Evolutionary conservation across 2,113 vertebrate genomes (phyloP).

Genomic region (Eubucco bourcierii): DNA sequence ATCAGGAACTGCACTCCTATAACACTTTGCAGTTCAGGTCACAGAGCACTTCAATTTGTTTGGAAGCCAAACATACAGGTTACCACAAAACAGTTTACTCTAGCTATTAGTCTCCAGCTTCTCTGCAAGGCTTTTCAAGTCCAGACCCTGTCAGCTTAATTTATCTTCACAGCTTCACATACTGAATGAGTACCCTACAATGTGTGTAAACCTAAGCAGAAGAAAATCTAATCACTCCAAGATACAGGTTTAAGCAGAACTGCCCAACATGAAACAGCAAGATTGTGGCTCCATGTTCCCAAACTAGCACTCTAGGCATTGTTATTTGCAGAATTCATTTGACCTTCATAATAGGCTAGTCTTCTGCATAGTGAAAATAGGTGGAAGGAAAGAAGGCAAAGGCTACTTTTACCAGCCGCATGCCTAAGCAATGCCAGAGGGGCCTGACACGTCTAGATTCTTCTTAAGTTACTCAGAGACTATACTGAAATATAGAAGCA

Average conservation of each 20-base stretch:
- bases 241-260: neutral
- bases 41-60: neutral
- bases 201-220: neutral
- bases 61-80: neutral
- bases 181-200: neutral
- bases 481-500: neutral
- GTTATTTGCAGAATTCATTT: neutral
- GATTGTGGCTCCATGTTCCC: neutral
- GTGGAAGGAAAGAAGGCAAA: slow-evolving; percentile 21
- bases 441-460: neutral
- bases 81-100: neutral
- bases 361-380: slow-evolving; percentile 20
- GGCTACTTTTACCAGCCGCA: neutral
- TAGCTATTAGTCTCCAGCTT: neutral
- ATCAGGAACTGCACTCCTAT: neutral
- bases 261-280: neutral
- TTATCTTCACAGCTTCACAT: neutral
- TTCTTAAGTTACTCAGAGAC: neutral
- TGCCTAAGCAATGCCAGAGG: neutral
- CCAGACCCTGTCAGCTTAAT: neutral
- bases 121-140: neutral
- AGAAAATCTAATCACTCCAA: neutral
- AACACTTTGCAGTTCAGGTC: neutral
- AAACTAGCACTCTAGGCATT: neutral
- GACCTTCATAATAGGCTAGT: neutral